phyloP scores from a whole-genome alignment of 2,797 vertebrate genomes.

The Cyclura pinguis region DNA sequence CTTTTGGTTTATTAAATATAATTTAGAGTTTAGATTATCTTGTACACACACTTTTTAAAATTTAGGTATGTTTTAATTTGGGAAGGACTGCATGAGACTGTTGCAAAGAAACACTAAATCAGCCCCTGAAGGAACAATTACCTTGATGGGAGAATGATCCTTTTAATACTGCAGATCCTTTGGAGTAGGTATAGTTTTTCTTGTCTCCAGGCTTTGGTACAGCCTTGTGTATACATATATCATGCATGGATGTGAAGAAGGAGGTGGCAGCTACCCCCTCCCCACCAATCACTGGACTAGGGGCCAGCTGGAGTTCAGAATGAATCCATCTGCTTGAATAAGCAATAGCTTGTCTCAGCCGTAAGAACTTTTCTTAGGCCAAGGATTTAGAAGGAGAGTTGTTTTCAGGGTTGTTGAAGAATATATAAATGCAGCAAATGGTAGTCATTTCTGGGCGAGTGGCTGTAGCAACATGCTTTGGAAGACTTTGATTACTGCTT shows the following conservation, averaged over 20 bases:
- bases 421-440: background rate
- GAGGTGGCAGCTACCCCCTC: background rate
- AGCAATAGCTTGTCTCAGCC: background rate
- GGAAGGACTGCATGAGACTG: background rate
- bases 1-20: background rate
- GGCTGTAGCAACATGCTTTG: background rate
- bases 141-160: slow-evolving; percentile 21
- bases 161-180: slow-evolving; percentile 43
- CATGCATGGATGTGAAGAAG: background rate
- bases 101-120: slow-evolving; percentile 18
- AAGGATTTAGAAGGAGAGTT: background rate
- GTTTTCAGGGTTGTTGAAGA: background rate
- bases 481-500: background rate
- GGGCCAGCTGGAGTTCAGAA: background rate
- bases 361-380: background rate
- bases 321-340: background rate
- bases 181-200: slow-evolving; percentile 1
- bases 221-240: slow-evolving; percentile 14
- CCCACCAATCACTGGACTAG: background rate
- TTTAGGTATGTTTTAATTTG: background rate
- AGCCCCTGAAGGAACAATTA: slow-evolving; percentile 36
- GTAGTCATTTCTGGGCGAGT: background rate
- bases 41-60: background rate
- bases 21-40: background rate
- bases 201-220: background rate